Evolutionary conservation across 2,888 invertebrate species (phyloP).

Genomic region (Drosophila rubida): DNA sequence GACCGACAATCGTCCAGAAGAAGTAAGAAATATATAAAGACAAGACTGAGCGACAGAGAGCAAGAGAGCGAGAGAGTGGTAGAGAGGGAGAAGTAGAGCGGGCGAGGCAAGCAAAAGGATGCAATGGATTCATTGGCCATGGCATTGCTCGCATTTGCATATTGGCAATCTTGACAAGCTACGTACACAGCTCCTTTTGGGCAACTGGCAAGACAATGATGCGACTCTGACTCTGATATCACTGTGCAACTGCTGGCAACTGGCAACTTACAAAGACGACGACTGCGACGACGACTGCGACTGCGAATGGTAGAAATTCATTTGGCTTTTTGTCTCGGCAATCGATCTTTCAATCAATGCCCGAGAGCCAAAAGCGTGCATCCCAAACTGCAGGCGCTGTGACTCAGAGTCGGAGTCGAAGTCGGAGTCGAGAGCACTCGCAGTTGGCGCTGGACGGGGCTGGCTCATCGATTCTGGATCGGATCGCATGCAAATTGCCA

Average conservation of each 20-base stretch:
- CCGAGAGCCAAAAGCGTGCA: slow-evolving; percentile 70
- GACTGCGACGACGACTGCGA: slow-evolving; percentile 8
- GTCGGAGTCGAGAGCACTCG: neutral
- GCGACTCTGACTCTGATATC: slow-evolving; percentile 59
- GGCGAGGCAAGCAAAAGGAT: slow-evolving; percentile 5
- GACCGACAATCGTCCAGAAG: slow-evolving; percentile 10
- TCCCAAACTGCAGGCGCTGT: slow-evolving; percentile 21
- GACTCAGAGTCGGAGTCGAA: slow-evolving; percentile 6
- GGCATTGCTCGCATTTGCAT: slow-evolving; percentile 63
- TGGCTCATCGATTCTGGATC: slow-evolving; percentile 43
- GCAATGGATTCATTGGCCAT: slow-evolving; percentile 3
- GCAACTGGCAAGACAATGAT: slow-evolving; percentile 75
- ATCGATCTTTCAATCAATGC: slow-evolving; percentile 81
- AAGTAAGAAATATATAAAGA: neutral
- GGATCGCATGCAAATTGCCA: slow-evolving; percentile 66
- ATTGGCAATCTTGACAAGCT: slow-evolving; percentile 75
- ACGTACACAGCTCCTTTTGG: slow-evolving; percentile 56
- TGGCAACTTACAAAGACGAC: slow-evolving; percentile 35
- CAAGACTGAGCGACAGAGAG: neutral
- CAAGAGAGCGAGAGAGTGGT: neutral
- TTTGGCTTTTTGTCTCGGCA: slow-evolving; percentile 73
- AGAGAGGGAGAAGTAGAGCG: neutral
- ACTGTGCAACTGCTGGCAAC: slow-evolving; percentile 39
- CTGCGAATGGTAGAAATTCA: slow-evolving; percentile 64
- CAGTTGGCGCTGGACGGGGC: slow-evolving; percentile 12